Evolutionary conservation across 2,797 vertebrate genomes (phyloP).

Genomic region (Alectoris magna): DNA sequence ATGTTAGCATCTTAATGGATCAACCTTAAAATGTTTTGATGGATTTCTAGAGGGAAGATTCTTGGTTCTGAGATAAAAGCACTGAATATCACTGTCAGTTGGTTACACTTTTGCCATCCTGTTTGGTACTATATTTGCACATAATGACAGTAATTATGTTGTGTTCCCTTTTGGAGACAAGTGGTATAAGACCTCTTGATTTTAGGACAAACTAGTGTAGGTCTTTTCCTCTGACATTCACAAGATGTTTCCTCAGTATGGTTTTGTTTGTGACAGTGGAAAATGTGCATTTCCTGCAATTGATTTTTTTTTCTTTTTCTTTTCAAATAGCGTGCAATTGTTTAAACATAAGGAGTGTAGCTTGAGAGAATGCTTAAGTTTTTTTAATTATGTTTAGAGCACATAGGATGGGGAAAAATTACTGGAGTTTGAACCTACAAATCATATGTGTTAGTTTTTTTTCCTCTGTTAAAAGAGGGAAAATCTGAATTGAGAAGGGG

Average conservation of each 20-base stretch:
- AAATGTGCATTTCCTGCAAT: constrained; percentile 29
- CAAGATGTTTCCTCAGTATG: constrained; percentile 19
- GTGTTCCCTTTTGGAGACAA: neutral
- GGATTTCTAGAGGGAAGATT: neutral
- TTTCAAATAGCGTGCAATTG: neutral
- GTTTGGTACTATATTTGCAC: neutral
- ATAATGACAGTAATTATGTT: neutral
- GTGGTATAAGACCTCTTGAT: neutral
- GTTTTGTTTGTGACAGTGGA: neutral
- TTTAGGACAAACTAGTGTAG: neutral
- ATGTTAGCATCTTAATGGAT: neutral
- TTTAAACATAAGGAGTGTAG: neutral
- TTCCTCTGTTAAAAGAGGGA: neutral
- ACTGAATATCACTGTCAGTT: neutral
- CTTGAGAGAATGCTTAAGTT: neutral
- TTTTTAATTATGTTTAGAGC: neutral
- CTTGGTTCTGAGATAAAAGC: neutral
- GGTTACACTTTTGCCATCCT: neutral
- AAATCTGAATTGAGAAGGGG: neutral
- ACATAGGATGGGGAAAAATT: fast-evolving
- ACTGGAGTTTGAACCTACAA: neutral
- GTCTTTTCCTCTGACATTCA: constrained; percentile 8
- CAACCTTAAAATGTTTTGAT: neutral
- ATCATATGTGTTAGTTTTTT: neutral
- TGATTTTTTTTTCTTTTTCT: neutral